Evolutionary conservation across 2,888 invertebrate species (phyloP), one percentile per base, ranked within the genome.

Genomic region (Phania funesta): DNA sequence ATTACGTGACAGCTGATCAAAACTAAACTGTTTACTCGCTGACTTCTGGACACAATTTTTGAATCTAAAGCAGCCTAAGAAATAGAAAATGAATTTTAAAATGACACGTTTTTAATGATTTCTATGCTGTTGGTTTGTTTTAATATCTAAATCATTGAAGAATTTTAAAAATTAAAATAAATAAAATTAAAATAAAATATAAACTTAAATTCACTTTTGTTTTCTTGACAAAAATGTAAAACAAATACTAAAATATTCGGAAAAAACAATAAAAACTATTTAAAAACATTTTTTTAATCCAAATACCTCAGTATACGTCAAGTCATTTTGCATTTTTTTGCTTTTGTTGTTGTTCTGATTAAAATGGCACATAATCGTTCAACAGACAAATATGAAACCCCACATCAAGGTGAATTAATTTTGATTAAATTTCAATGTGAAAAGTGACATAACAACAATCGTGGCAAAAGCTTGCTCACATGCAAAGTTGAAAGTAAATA

Each of bases 1-100:
- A 83, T 80, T 80, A 84, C 83, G 84, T 84, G 84, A 84, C 82
- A 82, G 80, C 83, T 83, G 58, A 76, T 82, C 77, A 74, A 52
- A n/a, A n/a, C n/a, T n/a, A 29, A 7, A 6, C 7, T 77, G 77
- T 77, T 35, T 52, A 70, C 58, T 11, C 11, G 56, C 56, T 68
- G 35, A 52, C 58, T 62, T 50, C 18, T 41, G 41, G 38, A 18
- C 24, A 41, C 26, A 62, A 20, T 20, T 24, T 32, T 58, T n/a
- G 20, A 32, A 41, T 54, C 24, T 46, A 7, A 41, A 56, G n/a
- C n/a, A n/a, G n/a, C n/a, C n/a, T n/a, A n/a, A n/a, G 9, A 71
- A 41, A 18, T 7, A 35, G 9, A 18, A 44, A 38, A 11, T 13
- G 13, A 38, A 13, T 44, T 67, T 67, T 11, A 65, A 78, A 65